These are phyloP conservation scores for Fukomys damarensis DNA, from an alignment of 2,113 vertebrate species.

Conservation along the genomic window DNA sequence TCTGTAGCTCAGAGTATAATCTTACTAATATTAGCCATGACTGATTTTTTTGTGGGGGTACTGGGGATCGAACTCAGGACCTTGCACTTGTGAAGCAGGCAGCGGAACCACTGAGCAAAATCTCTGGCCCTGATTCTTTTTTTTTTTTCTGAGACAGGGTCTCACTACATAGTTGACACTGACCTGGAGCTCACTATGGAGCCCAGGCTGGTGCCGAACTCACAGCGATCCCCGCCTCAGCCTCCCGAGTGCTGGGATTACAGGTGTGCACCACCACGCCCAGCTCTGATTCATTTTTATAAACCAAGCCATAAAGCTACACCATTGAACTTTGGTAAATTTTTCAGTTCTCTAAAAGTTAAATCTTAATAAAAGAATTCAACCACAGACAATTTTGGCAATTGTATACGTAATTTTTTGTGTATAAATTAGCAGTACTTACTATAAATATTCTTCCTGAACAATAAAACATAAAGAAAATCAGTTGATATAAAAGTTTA, in stretches of 20 bases:
- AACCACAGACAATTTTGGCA: not conserved
- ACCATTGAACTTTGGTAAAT: not conserved
- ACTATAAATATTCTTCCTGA: conserved; percentile 35
- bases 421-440: not conserved
- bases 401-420: not conserved
- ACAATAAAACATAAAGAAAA: conserved; percentile 23
- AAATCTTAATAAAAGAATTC: conserved; percentile 32
- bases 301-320: conserved; percentile 34
- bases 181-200: too few species aligned
- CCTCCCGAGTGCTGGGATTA: too few species aligned
- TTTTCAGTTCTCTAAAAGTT: conserved; percentile 16
- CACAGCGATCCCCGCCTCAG: too few species aligned
- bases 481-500: not conserved
- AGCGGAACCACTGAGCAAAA: too few species aligned
- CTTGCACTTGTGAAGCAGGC: too few species aligned
- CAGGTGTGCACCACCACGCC: too few species aligned
- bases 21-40: not conserved
- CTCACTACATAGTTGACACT: too few species aligned
- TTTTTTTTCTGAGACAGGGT: too few species aligned
- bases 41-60: too few species aligned
- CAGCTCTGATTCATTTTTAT: not conserved
- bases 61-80: too few species aligned
- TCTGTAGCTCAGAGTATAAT: not conserved
- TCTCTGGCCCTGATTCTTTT: too few species aligned
- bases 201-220: too few species aligned